Percentiles rank a stretch among this genome's conserved stretches.
phyloP scores from a whole-genome alignment of 2,113 vertebrate genomes.

The Aleadryas rufinucha region DNA sequence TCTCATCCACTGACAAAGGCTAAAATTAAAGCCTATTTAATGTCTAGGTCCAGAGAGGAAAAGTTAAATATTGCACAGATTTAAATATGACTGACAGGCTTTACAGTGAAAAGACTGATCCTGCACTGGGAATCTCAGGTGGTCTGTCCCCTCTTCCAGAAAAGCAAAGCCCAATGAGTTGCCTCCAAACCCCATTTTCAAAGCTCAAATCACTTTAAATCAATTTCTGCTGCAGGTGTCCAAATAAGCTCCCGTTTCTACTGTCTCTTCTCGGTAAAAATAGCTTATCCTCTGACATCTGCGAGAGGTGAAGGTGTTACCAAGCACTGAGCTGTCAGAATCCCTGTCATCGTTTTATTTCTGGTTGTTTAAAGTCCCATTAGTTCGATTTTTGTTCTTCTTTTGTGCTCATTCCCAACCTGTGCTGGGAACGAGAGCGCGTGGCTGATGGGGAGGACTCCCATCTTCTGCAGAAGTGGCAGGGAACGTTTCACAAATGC shows the following conservation, averaged over 20 bases:
- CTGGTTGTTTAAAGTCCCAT: constrained; percentile 23
- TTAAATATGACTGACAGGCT: neutral
- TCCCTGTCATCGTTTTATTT: constrained; percentile 30
- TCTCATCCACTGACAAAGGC: neutral
- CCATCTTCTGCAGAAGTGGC: constrained; percentile 24
- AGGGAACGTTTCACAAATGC: neutral
- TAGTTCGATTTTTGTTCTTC: constrained; percentile 30
- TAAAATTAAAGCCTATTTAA: constrained; percentile 5
- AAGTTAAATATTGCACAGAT: neutral
- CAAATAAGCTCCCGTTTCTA: constrained; percentile 31
- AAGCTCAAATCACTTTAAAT: constrained; percentile 13
- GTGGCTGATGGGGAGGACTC: constrained; percentile 1
- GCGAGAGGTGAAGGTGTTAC: constrained; percentile 57
- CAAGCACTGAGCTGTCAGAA: constrained; percentile 52
- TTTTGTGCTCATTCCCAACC: neutral
- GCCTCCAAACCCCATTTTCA: neutral
- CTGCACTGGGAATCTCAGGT: neutral
- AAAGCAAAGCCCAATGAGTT: neutral
- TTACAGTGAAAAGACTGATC: neutral
- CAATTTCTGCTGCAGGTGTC: constrained; percentile 38
- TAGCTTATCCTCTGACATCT: constrained; percentile 49
- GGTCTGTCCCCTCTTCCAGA: neutral
- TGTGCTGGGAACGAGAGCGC: neutral
- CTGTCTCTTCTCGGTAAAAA: constrained; percentile 48
- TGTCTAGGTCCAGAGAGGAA: neutral